Percentiles rank a stretch among this genome's conserved stretches.
Conservation (phyloP, 2,113 vertebrate species). For the Perca schrenkii region DNA sequence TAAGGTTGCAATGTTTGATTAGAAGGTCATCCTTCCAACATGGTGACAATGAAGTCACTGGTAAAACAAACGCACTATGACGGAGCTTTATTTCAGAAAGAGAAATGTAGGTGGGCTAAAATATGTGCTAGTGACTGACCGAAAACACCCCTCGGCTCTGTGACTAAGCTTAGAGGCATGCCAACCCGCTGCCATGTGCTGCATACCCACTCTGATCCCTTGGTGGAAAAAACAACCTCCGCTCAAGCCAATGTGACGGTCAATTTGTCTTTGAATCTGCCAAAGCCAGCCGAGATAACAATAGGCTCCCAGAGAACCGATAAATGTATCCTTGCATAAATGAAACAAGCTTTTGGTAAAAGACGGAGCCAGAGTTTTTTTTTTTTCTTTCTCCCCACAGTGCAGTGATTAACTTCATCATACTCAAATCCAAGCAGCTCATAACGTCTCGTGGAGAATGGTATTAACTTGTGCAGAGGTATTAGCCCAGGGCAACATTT, state of each 20-base stretch:
- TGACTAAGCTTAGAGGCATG: constrained; percentile 12
- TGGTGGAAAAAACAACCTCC: constrained; percentile 5
- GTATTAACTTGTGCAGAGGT: constrained; percentile 57
- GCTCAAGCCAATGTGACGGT: constrained; percentile 68
- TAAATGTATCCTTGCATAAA: constrained; percentile 19
- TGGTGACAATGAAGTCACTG: background rate
- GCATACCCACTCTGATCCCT: constrained; percentile 30
- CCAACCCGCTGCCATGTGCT: constrained; percentile 11
- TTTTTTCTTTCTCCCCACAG: background rate
- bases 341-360: constrained; percentile 38
- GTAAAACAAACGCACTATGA: constrained; percentile 7
- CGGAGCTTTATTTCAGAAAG: background rate
- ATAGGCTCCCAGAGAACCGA: constrained; percentile 13
- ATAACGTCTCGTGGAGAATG: constrained; percentile 50
- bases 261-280: constrained; percentile 57
- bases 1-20: background rate
- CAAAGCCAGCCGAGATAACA: constrained; percentile 47
- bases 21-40: background rate
- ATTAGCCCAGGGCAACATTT: constrained; percentile 40
- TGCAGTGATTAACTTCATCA: constrained; percentile 56
- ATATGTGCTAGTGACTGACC: background rate
- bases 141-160: constrained; percentile 6
- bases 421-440: constrained; percentile 52
- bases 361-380: constrained; percentile 16
- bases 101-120: constrained; percentile 3